Conservation (phyloP, 2,113 vertebrate genomes). For the Corythoichthys intestinalis region DNA sequence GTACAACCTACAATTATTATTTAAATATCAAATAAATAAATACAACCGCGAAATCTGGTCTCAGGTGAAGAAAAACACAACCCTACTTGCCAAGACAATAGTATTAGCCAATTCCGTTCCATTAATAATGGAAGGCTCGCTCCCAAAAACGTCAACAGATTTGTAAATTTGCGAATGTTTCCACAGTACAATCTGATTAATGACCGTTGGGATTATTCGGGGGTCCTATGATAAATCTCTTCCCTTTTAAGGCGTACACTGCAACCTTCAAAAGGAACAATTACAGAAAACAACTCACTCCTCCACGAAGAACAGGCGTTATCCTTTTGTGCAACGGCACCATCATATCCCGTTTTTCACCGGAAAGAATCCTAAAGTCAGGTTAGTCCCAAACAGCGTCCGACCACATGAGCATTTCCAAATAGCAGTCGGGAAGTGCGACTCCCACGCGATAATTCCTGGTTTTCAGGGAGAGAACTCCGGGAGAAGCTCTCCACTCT, state of each 20-base stretch:
- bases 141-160: too few relatives aligned
- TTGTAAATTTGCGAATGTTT: too few relatives aligned
- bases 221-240: too few relatives aligned
- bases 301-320: conserved; percentile 49
- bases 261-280: background rate
- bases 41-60: too few relatives aligned
- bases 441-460: conserved; percentile 22
- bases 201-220: too few relatives aligned
- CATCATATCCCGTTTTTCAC: conserved; percentile 56
- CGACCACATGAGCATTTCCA: conserved; percentile 27
- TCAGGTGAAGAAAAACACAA: too few relatives aligned
- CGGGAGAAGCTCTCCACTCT: conserved; percentile 27
- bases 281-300: conserved; percentile 6
- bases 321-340: conserved; percentile 67
- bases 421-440: conserved; percentile 31
- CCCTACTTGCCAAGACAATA: too few relatives aligned
- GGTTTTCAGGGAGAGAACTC: conserved; percentile 30
- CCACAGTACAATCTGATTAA: too few relatives aligned
- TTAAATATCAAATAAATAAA: too few relatives aligned
- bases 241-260: background rate
- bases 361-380: conserved; percentile 35
- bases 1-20: too few relatives aligned
- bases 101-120: too few relatives aligned
- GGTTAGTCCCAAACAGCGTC: conserved; percentile 27
- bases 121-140: too few relatives aligned